Evolutionary conservation across 2,888 invertebrate species (phyloP).

Genomic region (Hypselothyrea guttata): DNA sequence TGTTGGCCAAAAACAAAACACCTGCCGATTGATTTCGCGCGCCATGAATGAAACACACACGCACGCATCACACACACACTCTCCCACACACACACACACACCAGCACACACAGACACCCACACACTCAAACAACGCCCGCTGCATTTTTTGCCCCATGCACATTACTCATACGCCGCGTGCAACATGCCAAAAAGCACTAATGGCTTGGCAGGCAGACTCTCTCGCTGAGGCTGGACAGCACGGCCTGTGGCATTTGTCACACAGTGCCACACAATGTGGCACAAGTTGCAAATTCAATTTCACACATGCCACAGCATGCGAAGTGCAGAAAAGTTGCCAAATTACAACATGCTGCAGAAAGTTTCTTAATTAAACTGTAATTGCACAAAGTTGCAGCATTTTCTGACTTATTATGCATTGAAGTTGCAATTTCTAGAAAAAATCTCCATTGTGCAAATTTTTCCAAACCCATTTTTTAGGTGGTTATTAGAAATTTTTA

Average conservation of each 20-base stretch:
- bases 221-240: slow-evolving; percentile 6
- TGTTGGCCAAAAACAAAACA: slow-evolving; percentile 65
- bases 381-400: too few relatives aligned
- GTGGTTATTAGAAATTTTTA: too few relatives aligned
- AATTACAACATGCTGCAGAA: too few relatives aligned
- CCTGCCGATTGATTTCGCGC: slow-evolving; percentile 71
- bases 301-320: slow-evolving; percentile 8
- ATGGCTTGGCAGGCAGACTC: not conserved
- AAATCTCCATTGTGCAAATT: too few relatives aligned
- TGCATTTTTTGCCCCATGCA: slow-evolving; percentile 32
- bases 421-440: too few relatives aligned
- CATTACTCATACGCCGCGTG: slow-evolving; percentile 70
- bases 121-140: slow-evolving; percentile 4
- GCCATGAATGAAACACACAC: slow-evolving; percentile 60
- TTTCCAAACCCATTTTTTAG: too few relatives aligned
- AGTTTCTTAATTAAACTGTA: not conserved
- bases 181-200: slow-evolving; percentile 26
- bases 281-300: slow-evolving; percentile 22
- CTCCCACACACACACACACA: slow-evolving; percentile 15
- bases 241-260: slow-evolving; percentile 4
- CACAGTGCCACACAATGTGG: slow-evolving; percentile 1
- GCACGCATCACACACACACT: slow-evolving; percentile 7
- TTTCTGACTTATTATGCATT: too few relatives aligned
- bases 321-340: not conserved
- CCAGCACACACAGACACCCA: slow-evolving; percentile 4